Conservation (phyloP, 1,140 invertebrate species). For the Drosophila ohnishii region DNA sequence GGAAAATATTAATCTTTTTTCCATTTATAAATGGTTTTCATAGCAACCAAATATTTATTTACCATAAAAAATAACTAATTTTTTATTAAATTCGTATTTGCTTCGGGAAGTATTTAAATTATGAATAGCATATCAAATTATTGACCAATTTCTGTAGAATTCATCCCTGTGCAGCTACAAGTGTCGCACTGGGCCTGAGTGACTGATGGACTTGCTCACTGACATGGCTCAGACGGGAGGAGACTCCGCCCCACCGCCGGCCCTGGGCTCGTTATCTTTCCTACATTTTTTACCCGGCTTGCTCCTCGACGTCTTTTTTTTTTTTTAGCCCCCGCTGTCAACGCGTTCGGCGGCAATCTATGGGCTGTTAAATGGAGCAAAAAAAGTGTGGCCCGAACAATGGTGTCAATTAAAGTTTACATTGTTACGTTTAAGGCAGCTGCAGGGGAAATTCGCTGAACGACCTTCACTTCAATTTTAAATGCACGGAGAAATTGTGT, state of each 20-base stretch:
- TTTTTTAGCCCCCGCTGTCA: constrained; percentile 63
- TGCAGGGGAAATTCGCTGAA: constrained; percentile 28
- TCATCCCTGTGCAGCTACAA: constrained; percentile 29
- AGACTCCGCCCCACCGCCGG: neutral
- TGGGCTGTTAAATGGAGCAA: constrained; percentile 79
- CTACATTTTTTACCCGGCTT: constrained; percentile 34
- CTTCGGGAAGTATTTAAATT: neutral
- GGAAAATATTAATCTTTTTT: no score
- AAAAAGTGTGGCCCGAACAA: constrained; percentile 74
- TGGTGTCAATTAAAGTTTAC: constrained; percentile 81
- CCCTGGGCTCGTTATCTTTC: constrained; percentile 48
- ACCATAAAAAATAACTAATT: no score
- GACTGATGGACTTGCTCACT: constrained; percentile 69
- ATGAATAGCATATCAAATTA: neutral
- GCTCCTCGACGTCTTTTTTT: constrained; percentile 15
- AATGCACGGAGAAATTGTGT: constrained; percentile 54
- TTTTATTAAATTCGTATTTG: no score
- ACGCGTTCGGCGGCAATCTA: constrained; percentile 66
- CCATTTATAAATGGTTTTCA: no score
- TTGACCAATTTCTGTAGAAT: constrained; percentile 2
- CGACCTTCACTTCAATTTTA: constrained; percentile 65
- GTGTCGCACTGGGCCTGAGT: constrained; percentile 64
- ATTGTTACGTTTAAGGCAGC: constrained; percentile 62
- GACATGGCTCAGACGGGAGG: constrained; percentile 48
- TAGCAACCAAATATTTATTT: no score